A percentile compares a stretch with the other conserved stretches of the same genome.
Evolutionary conservation across 2,888 invertebrate genomes (phyloP).

Genomic region (Tipula unca): DNA sequence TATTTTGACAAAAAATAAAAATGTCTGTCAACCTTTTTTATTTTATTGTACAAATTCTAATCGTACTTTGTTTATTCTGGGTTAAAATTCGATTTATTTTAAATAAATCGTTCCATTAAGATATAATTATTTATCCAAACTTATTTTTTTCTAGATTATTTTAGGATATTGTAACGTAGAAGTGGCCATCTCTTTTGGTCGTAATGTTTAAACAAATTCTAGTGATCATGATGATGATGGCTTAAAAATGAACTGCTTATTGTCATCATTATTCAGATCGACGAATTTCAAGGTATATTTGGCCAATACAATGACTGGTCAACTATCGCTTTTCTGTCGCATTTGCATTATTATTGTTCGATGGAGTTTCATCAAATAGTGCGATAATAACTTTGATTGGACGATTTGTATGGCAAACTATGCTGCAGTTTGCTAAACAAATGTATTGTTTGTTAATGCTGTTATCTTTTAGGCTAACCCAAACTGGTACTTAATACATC

Average conservation of each 20-base stretch:
- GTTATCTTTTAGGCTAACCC: no score
- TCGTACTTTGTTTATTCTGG: neutral
- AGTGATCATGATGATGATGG: neutral
- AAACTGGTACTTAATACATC: no score
- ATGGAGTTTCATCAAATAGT: neutral
- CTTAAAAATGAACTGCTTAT: neutral
- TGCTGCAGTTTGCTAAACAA: no score
- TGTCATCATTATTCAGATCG: neutral
- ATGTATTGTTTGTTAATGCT: no score
- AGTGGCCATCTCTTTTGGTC: neutral
- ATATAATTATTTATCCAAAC: neutral
- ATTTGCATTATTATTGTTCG: neutral
- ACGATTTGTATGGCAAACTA: no score
- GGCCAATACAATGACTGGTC: neutral
- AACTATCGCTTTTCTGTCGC: no score
- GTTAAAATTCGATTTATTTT: neutral
- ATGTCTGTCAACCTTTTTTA: constrained; percentile 14
- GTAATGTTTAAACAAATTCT: neutral
- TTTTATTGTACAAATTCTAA: neutral
- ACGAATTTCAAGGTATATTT: neutral
- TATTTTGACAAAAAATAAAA: constrained; percentile 16
- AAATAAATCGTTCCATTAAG: neutral
- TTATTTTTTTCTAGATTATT: neutral
- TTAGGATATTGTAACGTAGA: neutral
- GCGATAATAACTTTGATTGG: neutral